These are phyloP conservation scores for Drosophila rellima DNA, from an alignment of 2,888 invertebrate genomes.

Conservation along the genomic window DNA sequence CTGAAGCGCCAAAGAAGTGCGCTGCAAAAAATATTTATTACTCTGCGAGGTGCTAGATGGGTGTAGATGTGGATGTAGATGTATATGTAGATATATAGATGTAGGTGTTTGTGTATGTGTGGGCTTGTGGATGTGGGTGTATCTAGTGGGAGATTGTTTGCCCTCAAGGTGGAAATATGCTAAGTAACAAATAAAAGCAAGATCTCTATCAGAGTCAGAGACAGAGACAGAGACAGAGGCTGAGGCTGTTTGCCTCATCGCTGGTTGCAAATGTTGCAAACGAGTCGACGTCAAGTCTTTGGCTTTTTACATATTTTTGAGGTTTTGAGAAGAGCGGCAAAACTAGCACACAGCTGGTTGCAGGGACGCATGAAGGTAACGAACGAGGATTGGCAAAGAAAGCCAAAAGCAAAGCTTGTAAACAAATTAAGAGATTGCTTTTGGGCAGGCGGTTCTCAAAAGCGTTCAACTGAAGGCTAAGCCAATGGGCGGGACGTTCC, in stretches of 20 bases:
- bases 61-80: slow-evolving; percentile 7
- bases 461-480: slow-evolving; percentile 71
- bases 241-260: slow-evolving; percentile 22
- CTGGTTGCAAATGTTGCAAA: slow-evolving; percentile 62
- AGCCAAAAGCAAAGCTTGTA: slow-evolving; percentile 78
- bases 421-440: slow-evolving; percentile 80
- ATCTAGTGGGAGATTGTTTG: slow-evolving; percentile 78
- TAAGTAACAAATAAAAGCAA: slow-evolving; percentile 81
- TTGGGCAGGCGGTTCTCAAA: slow-evolving; percentile 74
- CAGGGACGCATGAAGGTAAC: slow-evolving; percentile 12
- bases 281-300: slow-evolving; percentile 54
- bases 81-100: slow-evolving; percentile 14
- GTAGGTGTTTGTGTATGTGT: slow-evolving; percentile 15
- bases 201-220: slow-evolving; percentile 69
- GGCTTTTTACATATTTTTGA: slow-evolving; percentile 74
- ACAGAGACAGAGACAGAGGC: slow-evolving; percentile 8
- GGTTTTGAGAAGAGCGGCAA: slow-evolving; percentile 69
- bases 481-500: slow-evolving; percentile 63
- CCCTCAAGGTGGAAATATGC: slow-evolving; percentile 82
- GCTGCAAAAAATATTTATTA: slow-evolving; percentile 76
- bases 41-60: slow-evolving; percentile 49
- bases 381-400: slow-evolving; percentile 50
- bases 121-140: slow-evolving; percentile 26
- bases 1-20: slow-evolving; percentile 51
- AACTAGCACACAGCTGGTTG: slow-evolving; percentile 51